phyloP scores from a whole-genome alignment of 1,140 invertebrate genomes.

The Lepidotrigona ventralis region DNA sequence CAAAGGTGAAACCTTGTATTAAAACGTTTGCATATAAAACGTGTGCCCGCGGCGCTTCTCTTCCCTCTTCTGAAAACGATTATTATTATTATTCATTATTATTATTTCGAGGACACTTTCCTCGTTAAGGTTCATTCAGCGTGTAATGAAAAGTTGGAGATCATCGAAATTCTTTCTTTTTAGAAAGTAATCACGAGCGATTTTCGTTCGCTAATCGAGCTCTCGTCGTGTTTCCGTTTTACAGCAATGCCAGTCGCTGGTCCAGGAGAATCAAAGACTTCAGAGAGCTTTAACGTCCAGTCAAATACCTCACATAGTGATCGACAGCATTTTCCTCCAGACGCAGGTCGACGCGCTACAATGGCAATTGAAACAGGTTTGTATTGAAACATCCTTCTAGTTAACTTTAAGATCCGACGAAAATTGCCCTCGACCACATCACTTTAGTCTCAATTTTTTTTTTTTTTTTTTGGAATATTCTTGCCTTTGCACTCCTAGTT shows the following conservation, averaged over 20 bases:
- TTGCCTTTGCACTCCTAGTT: no score
- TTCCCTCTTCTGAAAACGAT: constrained; percentile 27
- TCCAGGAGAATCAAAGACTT: constrained; percentile 80
- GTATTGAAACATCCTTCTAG: constrained; percentile 37
- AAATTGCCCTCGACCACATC: constrained; percentile 53
- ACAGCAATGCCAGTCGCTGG: constrained; percentile 79
- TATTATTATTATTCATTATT: constrained; percentile 17
- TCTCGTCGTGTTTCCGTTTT: constrained; percentile 50
- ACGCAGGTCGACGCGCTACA: constrained; percentile 88
- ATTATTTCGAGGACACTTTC: constrained; percentile 21
- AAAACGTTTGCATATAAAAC: constrained; percentile 4
- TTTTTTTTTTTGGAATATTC: constrained; percentile 9
- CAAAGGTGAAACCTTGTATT: constrained; percentile 46
- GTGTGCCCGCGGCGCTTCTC: background rate
- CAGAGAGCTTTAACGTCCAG: constrained; percentile 70
- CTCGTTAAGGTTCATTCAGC: background rate
- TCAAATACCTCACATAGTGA: constrained; percentile 69
- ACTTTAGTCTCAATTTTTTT: constrained; percentile 52
- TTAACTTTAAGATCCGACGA: background rate
- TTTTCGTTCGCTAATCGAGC: background rate
- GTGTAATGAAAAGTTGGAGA: background rate
- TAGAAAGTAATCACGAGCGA: background rate
- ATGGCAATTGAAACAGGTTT: constrained; percentile 91
- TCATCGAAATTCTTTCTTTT: background rate
- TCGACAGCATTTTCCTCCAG: constrained; percentile 86